Evolutionary conservation across 2,113 vertebrate genomes (phyloP).

Genomic region (Menura novaehollandiae): DNA sequence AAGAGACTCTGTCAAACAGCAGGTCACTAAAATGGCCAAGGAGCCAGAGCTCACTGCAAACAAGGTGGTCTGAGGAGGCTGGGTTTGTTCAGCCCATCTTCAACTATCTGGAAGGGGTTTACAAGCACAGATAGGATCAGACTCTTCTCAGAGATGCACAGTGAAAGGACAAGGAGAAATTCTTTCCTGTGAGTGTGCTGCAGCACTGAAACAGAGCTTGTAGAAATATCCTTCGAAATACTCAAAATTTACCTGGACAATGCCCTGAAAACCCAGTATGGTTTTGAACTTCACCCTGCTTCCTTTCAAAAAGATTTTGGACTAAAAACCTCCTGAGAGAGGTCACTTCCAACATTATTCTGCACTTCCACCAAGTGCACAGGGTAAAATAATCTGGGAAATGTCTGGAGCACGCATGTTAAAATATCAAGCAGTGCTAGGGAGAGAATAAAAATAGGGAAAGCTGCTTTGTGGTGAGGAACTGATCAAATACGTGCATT

Average conservation of each 20-base stretch:
- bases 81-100: neutral
- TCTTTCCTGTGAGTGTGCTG: neutral
- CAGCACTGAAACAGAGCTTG: neutral
- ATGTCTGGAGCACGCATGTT: neutral
- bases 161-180: neutral
- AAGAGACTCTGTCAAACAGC: neutral
- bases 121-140: neutral
- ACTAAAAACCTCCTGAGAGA: neutral
- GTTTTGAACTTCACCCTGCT: neutral
- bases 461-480: neutral
- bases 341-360: neutral
- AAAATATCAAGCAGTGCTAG: neutral
- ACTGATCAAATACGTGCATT: neutral
- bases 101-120: neutral
- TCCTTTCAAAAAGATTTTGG: neutral
- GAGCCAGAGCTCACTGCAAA: neutral
- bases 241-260: neutral
- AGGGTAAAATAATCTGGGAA: neutral
- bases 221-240: neutral
- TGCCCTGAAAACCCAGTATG: neutral
- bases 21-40: neutral
- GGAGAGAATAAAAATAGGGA: neutral
- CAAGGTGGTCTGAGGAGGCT: neutral
- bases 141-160: neutral
- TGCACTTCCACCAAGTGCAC: rapidly evolving